These are phyloP conservation scores for Parnassius mnemosyne DNA, from an alignment of 2,888 invertebrate species.

Conservation along the genomic window DNA sequence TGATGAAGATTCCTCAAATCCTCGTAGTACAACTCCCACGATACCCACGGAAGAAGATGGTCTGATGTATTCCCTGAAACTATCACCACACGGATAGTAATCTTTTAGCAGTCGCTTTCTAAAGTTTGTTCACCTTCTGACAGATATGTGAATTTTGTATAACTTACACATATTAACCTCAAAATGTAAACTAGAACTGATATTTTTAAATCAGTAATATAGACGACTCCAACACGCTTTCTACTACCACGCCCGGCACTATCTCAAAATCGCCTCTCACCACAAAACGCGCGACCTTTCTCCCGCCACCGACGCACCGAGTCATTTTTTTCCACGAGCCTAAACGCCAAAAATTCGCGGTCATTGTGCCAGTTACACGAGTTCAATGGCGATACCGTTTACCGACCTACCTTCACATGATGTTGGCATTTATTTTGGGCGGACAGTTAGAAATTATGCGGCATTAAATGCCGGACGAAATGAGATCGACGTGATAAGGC, in stretches of 20 bases:
- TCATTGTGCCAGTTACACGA: constrained; percentile 55
- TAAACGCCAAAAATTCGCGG: constrained; percentile 55
- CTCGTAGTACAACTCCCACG: too few species aligned
- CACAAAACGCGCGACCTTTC: constrained; percentile 50
- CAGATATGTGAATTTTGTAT: too few species aligned
- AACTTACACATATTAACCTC: too few species aligned
- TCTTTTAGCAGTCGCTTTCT: too few species aligned
- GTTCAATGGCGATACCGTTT: constrained; percentile 73
- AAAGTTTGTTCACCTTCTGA: too few species aligned
- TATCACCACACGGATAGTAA: too few species aligned
- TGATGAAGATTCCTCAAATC: too few species aligned
- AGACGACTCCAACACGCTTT: constrained; percentile 43
- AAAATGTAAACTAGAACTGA: not conserved
- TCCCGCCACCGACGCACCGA: constrained; percentile 39
- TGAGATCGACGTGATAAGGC: constrained; percentile 57
- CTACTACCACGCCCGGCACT: constrained; percentile 43
- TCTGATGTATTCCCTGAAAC: too few species aligned
- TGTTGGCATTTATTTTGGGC: constrained; percentile 59
- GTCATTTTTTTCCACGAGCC: constrained; percentile 59
- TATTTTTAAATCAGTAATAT: not conserved
- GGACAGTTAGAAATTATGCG: constrained; percentile 72
- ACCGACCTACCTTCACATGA: constrained; percentile 76
- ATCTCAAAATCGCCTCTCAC: constrained; percentile 48
- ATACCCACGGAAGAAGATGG: too few species aligned
- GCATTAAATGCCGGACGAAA: constrained; percentile 68